These are phyloP conservation scores for Phalloptychus januarius DNA, from an alignment of 2,797 vertebrate genomes.

Conservation along the genomic window DNA sequence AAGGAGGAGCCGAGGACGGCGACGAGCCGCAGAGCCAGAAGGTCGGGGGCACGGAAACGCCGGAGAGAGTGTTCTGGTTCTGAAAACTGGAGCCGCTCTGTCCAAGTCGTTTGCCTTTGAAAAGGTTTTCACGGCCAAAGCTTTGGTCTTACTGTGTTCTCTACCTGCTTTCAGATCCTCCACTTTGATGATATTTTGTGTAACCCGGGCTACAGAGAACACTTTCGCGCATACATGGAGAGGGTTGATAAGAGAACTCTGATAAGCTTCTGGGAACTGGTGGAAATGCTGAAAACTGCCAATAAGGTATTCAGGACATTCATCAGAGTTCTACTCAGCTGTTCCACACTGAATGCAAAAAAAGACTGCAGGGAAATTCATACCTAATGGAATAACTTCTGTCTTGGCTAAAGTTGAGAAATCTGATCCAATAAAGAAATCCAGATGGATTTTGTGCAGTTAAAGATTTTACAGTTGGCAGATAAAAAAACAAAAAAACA, in stretches of 20 bases:
- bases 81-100: no score
- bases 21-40: slow-evolving; percentile 91
- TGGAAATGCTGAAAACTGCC: slow-evolving; percentile 92
- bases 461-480: background rate
- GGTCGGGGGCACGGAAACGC: slow-evolving; percentile 70
- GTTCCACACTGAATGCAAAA: background rate
- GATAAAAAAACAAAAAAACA: background rate
- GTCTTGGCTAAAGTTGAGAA: background rate
- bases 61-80: no score
- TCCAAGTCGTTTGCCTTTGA: no score
- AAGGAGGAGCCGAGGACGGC: slow-evolving; percentile 81
- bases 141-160: background rate
- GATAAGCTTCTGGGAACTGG: slow-evolving; percentile 94
- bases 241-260: slow-evolving; percentile 90
- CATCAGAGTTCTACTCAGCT: background rate
- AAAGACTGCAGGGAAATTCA: background rate
- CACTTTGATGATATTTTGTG: slow-evolving; percentile 96
- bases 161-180: slow-evolving; percentile 84
- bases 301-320: slow-evolving; percentile 86
- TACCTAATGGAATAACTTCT: background rate
- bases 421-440: background rate
- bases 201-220: slow-evolving; percentile 86
- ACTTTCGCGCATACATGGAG: slow-evolving; percentile 94
- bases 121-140: background rate
- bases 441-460: background rate